Percentiles rank a stretch among this genome's conserved stretches.
These are phyloP conservation scores for Mythimna lalbum DNA, from an alignment of 2,888 invertebrate genomes.

Conservation along the genomic window DNA sequence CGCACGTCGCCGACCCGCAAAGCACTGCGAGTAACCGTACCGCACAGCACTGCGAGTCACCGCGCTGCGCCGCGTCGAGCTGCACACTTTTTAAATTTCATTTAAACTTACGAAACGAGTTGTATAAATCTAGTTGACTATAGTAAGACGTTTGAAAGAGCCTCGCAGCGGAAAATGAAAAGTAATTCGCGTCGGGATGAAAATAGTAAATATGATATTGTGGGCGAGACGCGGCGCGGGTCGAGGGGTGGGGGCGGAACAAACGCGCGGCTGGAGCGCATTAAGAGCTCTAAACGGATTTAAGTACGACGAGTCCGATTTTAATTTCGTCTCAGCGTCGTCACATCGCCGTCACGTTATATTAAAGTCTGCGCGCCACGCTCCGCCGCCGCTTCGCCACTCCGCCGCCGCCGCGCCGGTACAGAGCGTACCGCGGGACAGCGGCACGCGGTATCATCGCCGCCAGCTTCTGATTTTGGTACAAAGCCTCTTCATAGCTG, in stretches of 20 bases:
- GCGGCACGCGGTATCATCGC: conserved; percentile 7
- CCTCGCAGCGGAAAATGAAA: conserved; percentile 67
- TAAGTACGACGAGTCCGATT: conserved; percentile 67
- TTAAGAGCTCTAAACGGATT: conserved; percentile 71
- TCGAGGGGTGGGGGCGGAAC: conserved; percentile 18
- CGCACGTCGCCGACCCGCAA: not conserved
- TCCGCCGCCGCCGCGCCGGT: no score
- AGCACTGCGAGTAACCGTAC: not conserved
- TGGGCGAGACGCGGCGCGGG: conserved; percentile 32
- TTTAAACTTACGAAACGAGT: conserved; percentile 49
- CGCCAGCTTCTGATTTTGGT: conserved; percentile 29
- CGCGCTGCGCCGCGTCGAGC: not conserved
- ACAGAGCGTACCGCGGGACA: not conserved
- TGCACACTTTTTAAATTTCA: conserved; percentile 39
- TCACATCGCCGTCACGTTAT: conserved; percentile 51
- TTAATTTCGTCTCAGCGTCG: conserved; percentile 69
- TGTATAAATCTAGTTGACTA: conserved; percentile 58
- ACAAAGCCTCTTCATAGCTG: conserved; percentile 25
- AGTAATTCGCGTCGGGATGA: conserved; percentile 69
- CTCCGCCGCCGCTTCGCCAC: not conserved
- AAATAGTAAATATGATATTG: conserved; percentile 72
- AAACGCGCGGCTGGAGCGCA: conserved; percentile 56
- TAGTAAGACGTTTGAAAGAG: conserved; percentile 56
- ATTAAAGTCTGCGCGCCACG: conserved; percentile 32
- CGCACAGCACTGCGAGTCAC: not conserved